Evolutionary conservation across 23 tunicate species (phyloP), one percentile per base, ranked within the genome.

Genomic region (Ascidia mentula): DNA sequence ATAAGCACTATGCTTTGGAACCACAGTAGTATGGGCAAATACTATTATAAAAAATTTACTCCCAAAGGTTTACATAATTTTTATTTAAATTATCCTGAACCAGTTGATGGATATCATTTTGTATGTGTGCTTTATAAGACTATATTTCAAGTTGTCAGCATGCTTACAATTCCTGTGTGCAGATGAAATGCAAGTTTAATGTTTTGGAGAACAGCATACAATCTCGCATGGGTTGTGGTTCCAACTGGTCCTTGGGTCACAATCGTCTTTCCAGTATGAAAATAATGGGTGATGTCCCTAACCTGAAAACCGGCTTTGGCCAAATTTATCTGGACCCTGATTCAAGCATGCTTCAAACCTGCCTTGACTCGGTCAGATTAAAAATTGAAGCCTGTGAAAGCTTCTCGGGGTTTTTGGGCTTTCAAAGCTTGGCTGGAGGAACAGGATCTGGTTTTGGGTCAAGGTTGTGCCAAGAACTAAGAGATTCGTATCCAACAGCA

Each of bases 371-470:
- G 8, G 76, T 93, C 18, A 82, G 98, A 36, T 46, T 73, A 12
- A 90, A 93, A 77, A 80, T 93, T 3, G 98, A 93, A 79, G 40
- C 82, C 22, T 88, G 89, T 69, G 93, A 93, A 28, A 77, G 84
- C 40, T 93, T 93, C 70, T 88, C 98, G n/a, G 98, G 98, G 4
- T 93, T 93, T 75, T 8, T 85, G 2, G 74, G 82, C 32, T 65
- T 78, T 30, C 88, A 93, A 69, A 88, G 98, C 37, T 60, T 84
- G 59, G 98, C 73, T 17, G 98, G 98, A 0, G 98, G 98, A 34
- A 93, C 98, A 0, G 98, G 98, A 30, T 83, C 93, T 24, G 98
- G 98, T 30, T 93, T 79, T 79, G 98, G 98, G 38, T 39, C 98
- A 13, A 45, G 89, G 59, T 18, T 93, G 31, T 82, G 85, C 36